Evolutionary conservation across 2,113 vertebrate species (phyloP).

Genomic region (Oreocharis arfaki): DNA sequence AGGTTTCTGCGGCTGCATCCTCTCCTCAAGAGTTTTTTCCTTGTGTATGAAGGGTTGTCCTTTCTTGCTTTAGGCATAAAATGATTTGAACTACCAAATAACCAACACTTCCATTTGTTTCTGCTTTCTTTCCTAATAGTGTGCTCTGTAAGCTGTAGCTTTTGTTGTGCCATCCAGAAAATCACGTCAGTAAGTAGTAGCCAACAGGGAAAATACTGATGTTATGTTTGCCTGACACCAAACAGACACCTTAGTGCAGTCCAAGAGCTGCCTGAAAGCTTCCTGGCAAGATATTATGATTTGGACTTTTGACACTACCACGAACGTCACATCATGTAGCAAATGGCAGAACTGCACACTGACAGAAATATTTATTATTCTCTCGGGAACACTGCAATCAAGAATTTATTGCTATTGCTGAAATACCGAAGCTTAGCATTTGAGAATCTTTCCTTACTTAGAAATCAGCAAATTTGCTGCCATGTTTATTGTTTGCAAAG

Average conservation of each 20-base stretch:
- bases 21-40: neutral
- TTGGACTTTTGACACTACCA: neutral
- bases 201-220: neutral
- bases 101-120: neutral
- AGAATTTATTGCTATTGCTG: neutral
- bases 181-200: neutral
- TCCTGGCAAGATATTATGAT: neutral
- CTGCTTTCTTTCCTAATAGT: neutral
- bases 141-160: neutral
- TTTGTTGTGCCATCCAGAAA: neutral
- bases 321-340: rapidly evolving
- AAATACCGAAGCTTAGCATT: neutral
- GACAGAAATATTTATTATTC: neutral
- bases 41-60: neutral
- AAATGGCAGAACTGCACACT: neutral
- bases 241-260: neutral
- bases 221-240: neutral
- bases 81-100: neutral
- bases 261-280: neutral
- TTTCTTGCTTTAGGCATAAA: neutral
- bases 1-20: neutral
- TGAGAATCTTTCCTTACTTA: neutral
- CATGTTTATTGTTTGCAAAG: neutral
- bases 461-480: neutral
- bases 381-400: neutral